phyloP scores from a whole-genome alignment of 2,797 vertebrate genomes.

The Rhabdophis nuchalis region DNA sequence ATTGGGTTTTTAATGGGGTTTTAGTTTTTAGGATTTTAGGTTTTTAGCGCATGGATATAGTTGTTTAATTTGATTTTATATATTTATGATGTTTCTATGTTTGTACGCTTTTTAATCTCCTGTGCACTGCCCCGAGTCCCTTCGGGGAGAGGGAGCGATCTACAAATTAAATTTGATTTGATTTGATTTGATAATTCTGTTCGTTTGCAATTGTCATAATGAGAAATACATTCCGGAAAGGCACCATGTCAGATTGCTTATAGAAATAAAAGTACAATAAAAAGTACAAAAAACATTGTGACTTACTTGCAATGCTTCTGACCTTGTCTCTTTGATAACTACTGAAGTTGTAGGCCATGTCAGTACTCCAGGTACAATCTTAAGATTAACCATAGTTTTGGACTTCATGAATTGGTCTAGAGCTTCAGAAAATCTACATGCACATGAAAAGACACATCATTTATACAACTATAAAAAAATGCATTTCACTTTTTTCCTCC shows the following conservation, averaged over 20 bases:
- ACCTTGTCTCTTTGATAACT: slow-evolving; percentile 82
- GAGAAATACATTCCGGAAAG: background rate
- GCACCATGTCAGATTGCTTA: background rate
- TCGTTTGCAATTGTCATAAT: background rate
- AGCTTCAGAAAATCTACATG: slow-evolving; percentile 80
- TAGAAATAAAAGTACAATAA: background rate
- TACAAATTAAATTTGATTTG: too few species aligned
- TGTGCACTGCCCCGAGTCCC: too few species aligned
- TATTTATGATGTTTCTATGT: too few species aligned
- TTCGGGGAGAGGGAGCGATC: too few species aligned
- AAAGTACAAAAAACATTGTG: background rate
- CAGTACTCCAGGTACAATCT: slow-evolving; percentile 82
- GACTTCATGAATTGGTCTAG: slow-evolving; percentile 81
- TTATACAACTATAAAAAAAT: background rate
- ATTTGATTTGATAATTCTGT: too few species aligned
- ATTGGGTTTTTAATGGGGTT: too few species aligned
- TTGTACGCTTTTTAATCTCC: too few species aligned
- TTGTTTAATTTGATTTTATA: too few species aligned
- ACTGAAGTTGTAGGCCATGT: slow-evolving; percentile 88
- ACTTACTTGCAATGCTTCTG: slow-evolving; percentile 69
- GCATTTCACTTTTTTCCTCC: background rate
- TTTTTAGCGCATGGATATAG: too few species aligned
- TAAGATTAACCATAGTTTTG: slow-evolving; percentile 78
- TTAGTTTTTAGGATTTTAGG: too few species aligned
- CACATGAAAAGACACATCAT: background rate